These are phyloP conservation scores for Dasypus novemcinctus DNA, from an alignment of 2,113 vertebrate species.

Conservation along the genomic window DNA sequence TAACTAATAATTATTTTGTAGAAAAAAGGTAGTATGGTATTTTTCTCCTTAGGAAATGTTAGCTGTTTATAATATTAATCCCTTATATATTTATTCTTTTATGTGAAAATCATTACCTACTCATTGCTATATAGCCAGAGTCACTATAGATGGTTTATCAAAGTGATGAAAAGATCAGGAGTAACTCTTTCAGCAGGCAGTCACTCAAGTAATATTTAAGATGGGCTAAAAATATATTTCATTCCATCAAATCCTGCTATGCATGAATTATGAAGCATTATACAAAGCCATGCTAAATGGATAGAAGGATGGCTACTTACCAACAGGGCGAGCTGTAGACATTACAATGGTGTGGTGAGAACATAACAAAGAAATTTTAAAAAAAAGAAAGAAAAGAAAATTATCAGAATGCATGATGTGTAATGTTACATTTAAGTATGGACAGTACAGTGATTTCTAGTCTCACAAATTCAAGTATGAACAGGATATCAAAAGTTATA, in stretches of 20 bases:
- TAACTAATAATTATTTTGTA: not conserved
- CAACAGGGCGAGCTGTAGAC: slow-evolving; percentile 98
- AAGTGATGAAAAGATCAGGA: slow-evolving; percentile 61
- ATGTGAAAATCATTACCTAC: not conserved
- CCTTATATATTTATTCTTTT: slow-evolving; percentile 17
- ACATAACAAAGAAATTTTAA: slow-evolving; percentile 89
- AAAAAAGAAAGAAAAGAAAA: slow-evolving; percentile 86
- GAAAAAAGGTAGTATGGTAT: not conserved
- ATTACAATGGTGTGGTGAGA: slow-evolving; percentile 97
- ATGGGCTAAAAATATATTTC: slow-evolving; percentile 48
- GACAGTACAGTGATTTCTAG: slow-evolving; percentile 81
- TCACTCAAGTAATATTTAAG: slow-evolving; percentile 68
- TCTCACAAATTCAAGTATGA: slow-evolving; percentile 76
- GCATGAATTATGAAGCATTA: slow-evolving; percentile 85
- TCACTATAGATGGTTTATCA: slow-evolving; percentile 41
- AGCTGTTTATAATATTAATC: not conserved
- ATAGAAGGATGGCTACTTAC: slow-evolving; percentile 99
- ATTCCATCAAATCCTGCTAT: slow-evolving; percentile 74
- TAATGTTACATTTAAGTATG: slow-evolving; percentile 85
- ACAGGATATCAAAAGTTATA: slow-evolving; percentile 45
- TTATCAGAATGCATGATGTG: slow-evolving; percentile 97
- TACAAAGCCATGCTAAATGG: slow-evolving; percentile 91
- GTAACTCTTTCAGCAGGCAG: slow-evolving; percentile 45
- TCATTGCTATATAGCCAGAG: not conserved
- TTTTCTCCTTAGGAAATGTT: slow-evolving; percentile 5